phyloP scores from a whole-genome alignment of 2,113 vertebrate genomes.

The Cololabis saira region DNA sequence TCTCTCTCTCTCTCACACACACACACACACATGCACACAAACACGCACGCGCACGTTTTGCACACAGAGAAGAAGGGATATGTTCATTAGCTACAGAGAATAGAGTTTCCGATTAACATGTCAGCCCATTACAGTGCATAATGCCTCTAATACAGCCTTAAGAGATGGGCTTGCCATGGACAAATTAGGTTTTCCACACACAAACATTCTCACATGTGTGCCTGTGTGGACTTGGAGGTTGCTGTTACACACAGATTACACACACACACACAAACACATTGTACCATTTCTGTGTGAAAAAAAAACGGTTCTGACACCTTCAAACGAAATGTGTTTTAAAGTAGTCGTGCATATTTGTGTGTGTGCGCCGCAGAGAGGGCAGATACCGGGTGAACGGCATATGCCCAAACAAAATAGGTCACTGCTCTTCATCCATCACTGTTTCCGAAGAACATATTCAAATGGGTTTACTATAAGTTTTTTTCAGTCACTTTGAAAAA shows the following conservation, averaged over 20 bases:
- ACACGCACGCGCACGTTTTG: slow-evolving; percentile 26
- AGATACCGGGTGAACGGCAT: slow-evolving; percentile 11
- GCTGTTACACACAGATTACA: neutral
- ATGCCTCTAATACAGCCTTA: slow-evolving; percentile 71
- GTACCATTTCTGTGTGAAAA: slow-evolving; percentile 28
- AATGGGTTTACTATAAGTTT: neutral
- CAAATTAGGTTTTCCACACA: slow-evolving; percentile 68
- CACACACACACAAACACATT: slow-evolving; percentile 15
- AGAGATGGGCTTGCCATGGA: slow-evolving; percentile 60
- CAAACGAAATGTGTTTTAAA: slow-evolving; percentile 44
- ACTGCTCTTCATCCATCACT: neutral
- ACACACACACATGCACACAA: slow-evolving; percentile 18
- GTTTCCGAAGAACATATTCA: neutral
- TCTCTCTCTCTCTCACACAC: slow-evolving; percentile 7
- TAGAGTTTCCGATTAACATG: slow-evolving; percentile 77
- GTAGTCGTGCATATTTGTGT: slow-evolving; percentile 19
- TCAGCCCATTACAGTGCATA: slow-evolving; percentile 72
- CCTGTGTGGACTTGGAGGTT: slow-evolving; percentile 1
- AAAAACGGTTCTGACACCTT: slow-evolving; percentile 62
- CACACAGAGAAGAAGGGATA: slow-evolving; percentile 58
- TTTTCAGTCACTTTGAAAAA: neutral
- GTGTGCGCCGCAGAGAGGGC: slow-evolving; percentile 10
- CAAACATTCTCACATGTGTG: slow-evolving; percentile 33
- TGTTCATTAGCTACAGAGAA: slow-evolving; percentile 78
- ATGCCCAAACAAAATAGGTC: slow-evolving; percentile 30